Conservation (phyloP, 2,113 vertebrate genomes). For the Podarcis raffonei region DNA sequence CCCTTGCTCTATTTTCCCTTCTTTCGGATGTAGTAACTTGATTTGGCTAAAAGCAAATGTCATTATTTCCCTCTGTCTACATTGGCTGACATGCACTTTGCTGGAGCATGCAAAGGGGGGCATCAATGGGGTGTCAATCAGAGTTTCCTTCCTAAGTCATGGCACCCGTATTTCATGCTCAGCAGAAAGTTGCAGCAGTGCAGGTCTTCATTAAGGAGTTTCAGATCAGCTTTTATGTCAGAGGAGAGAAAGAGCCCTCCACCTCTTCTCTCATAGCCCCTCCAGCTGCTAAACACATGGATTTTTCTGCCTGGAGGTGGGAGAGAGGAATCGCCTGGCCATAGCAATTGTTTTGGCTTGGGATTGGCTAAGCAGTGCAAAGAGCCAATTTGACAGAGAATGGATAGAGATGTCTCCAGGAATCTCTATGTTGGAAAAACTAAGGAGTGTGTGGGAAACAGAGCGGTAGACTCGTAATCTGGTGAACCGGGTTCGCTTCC, state of each 20-base stretch:
- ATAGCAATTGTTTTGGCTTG: too few relatives aligned
- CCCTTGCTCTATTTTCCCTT: not conserved
- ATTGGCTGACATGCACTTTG: not conserved
- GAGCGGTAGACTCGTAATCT: too few relatives aligned
- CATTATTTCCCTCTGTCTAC: not conserved
- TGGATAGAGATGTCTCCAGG: not conserved
- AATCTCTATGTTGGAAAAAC: too few relatives aligned
- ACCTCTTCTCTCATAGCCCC: not conserved
- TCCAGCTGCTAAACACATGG: too few relatives aligned
- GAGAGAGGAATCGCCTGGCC: too few relatives aligned
- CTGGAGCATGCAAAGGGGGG: not conserved
- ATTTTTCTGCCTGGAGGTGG: too few relatives aligned
- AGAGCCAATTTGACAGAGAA: too few relatives aligned
- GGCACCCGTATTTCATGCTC: not conserved
- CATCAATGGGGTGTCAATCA: not conserved
- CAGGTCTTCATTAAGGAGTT: not conserved
- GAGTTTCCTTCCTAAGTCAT: not conserved
- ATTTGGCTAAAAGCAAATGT: not conserved
- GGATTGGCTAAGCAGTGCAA: too few relatives aligned
- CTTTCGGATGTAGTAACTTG: not conserved
- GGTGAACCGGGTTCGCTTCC: too few relatives aligned
- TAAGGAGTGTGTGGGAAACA: too few relatives aligned
- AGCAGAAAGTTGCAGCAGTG: not conserved
- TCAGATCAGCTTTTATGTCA: not conserved
- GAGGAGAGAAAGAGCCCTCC: too few relatives aligned